Base-by-base conservation (phyloP, 2,113 vertebrate species). In the Entelurus aequoreus region DNA sequence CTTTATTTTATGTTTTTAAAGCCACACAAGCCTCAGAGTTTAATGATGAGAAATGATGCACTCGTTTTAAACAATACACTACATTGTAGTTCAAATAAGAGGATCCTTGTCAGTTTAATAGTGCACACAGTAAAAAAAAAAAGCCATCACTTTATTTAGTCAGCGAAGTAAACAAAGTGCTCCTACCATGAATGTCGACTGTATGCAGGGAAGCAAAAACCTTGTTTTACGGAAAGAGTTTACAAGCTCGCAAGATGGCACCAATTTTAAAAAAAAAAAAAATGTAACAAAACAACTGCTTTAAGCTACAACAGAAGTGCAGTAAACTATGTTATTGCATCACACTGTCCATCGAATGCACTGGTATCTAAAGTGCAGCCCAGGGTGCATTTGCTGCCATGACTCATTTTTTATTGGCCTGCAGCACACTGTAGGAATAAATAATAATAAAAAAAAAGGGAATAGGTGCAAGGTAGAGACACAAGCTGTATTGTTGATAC, bases 271-370 rank as follows among this genome's bases (percentile, higher is more conserved):
- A 46, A 46, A 11, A 46, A 11, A 4, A 5, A 4, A 5, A 11
- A 74, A 84, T 81, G 71, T 73, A 71, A 76, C 80, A 80, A 51
- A 62, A 55, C 85, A 88, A 86, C 83, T 82, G 71, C 51, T 87
- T 69, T 73, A 87, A 88, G 73, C 66, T 89, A 78, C 46, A 52
- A 55, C 48, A 81, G 75, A 80, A 76, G 48, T 19, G 63, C 82
- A 40, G 1, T 2, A 52, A 76, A 74, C 69, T 14, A 46, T 48
- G 53, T 50, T 48, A 35, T 35, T 60, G 51, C 68, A 74, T 75
- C 51, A 76, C 49, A 57, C 56, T 15, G 40, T 48, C 38, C 47
- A 6, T 61, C 6, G 8, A 50, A 50, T 16, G n/a, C 7, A 50
- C 13, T 7, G 16, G 49, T 19, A 8, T 7, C 4, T 16, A 51